phyloP scores from a whole-genome alignment of 2,888 invertebrate species.

The Bugulina stolonifera region DNA sequence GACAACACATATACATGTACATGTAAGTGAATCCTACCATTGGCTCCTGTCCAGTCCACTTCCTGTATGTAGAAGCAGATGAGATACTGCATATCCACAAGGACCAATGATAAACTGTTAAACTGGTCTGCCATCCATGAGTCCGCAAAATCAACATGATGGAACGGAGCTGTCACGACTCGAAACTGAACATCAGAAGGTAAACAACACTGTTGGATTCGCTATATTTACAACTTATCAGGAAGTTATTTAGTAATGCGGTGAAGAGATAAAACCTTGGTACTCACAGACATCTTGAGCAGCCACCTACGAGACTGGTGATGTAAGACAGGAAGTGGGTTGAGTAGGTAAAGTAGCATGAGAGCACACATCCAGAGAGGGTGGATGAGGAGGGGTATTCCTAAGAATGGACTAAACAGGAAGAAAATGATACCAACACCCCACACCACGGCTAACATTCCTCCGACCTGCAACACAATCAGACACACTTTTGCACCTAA shows the following conservation, averaged over 20 bases:
- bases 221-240: no score
- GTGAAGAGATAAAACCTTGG: not conserved
- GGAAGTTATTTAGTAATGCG: not conserved
- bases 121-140: conserved; percentile 98
- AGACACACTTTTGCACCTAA: no score
- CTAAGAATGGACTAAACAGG: conserved; percentile 71
- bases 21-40: no score
- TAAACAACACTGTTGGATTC: no score
- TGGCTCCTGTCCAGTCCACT: conserved; percentile 46
- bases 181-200: conserved; percentile 46
- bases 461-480: conserved; percentile 57
- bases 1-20: no score
- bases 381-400: conserved; percentile 85
- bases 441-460: conserved; percentile 88
- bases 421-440: conserved; percentile 80
- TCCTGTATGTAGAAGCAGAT: conserved; percentile 71
- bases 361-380: conserved; percentile 76
- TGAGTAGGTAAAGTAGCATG: conserved; percentile 73
- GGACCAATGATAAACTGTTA: conserved; percentile 81
- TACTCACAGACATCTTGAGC: conserved; percentile 61
- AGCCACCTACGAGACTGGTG: conserved; percentile 93
- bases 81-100: conserved; percentile 89
- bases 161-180: conserved; percentile 79
- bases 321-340: conserved; percentile 84
- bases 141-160: conserved; percentile 89